Evolutionary conservation across 92 coral and sea anemone species (phyloP).

Genomic region (Scolanthus callimorphus): DNA sequence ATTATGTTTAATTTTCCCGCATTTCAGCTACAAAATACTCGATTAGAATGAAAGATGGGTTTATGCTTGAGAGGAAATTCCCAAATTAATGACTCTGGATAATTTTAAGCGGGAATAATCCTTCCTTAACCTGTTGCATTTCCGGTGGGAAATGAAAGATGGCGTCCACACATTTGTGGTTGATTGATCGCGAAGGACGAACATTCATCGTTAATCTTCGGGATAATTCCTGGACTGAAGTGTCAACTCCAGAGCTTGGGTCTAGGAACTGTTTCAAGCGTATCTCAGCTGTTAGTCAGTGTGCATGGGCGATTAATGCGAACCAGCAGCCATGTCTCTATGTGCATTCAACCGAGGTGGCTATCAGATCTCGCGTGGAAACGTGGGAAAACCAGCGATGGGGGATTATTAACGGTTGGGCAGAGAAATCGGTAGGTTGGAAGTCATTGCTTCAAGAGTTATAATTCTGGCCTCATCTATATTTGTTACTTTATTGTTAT

Average conservation of each 20-base stretch:
- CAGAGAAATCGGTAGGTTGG: constrained; percentile 71
- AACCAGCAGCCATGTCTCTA: constrained; percentile 84
- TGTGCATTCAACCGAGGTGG: constrained; percentile 80
- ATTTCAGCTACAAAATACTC: background rate
- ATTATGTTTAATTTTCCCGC: background rate
- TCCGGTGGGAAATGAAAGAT: constrained; percentile 1
- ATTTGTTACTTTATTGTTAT: too few species aligned
- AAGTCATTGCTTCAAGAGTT: too few species aligned
- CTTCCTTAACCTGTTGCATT: constrained; percentile 7
- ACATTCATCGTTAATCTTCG: constrained; percentile 67
- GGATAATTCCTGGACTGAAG: constrained; percentile 72
- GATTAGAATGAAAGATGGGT: too few species aligned
- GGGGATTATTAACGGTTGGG: constrained; percentile 79
- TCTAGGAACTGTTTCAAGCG: constrained; percentile 92
- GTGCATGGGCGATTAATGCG: constrained; percentile 99
- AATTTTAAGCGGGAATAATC: too few species aligned
- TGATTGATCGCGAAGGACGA: constrained; percentile 83
- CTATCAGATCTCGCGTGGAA: constrained; percentile 67
- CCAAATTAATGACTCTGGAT: too few species aligned
- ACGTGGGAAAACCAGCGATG: constrained; percentile 95
- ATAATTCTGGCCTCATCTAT: too few species aligned
- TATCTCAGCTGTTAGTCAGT: constrained; percentile 70
- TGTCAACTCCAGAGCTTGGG: constrained; percentile 75
- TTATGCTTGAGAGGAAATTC: too few species aligned
- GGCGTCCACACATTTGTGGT: constrained; percentile 59